Percentiles rank a stretch among this genome's conserved stretches.
Conservation (phyloP, 2,113 vertebrate genomes). For the Scophthalmus maximus region DNA sequence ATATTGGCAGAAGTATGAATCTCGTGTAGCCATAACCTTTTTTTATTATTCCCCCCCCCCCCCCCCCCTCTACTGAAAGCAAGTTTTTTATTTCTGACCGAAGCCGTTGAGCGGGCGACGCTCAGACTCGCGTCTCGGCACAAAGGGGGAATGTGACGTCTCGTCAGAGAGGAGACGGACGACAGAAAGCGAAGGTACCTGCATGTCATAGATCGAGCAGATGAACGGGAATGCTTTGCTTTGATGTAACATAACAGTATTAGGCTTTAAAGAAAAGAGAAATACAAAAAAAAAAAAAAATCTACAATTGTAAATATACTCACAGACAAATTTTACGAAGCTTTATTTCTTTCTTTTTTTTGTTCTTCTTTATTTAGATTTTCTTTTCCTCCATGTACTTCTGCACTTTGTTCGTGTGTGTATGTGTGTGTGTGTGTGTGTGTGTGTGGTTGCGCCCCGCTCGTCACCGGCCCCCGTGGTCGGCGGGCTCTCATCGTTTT, state of each 20-base stretch:
- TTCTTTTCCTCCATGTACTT: conserved; percentile 72
- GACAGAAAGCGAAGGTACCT: conserved; percentile 70
- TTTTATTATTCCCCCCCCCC: no score
- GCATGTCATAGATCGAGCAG: conserved; percentile 80
- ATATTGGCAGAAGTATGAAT: conserved; percentile 65
- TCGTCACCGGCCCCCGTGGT: conserved; percentile 64
- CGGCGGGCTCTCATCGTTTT: conserved; percentile 63
- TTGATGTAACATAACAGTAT: conserved; percentile 83
- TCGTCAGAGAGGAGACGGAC: conserved; percentile 35
- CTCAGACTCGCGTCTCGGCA: conserved; percentile 58
- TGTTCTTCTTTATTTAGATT: conserved; percentile 29
- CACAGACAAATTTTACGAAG: conserved; percentile 70
- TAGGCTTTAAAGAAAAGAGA: conserved; percentile 50
- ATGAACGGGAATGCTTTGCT: conserved; percentile 82
- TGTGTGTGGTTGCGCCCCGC: no score
- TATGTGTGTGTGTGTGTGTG: no score
- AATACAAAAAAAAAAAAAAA: conserved; percentile 52
- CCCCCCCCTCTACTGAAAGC: conserved; percentile 57
- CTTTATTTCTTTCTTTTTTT: conserved; percentile 67
- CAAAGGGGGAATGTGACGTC: conserved; percentile 71
- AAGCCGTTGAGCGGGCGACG: conserved; percentile 59
- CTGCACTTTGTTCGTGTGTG: conserved; percentile 78
- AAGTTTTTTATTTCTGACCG: conserved; percentile 61
- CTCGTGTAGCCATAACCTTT: conserved; percentile 72
- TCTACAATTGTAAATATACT: conserved; percentile 81